Evolutionary conservation across 2,797 vertebrate species (phyloP), one percentile per base, ranked within the genome.

Genomic region (Oreochromis mossambicus): DNA sequence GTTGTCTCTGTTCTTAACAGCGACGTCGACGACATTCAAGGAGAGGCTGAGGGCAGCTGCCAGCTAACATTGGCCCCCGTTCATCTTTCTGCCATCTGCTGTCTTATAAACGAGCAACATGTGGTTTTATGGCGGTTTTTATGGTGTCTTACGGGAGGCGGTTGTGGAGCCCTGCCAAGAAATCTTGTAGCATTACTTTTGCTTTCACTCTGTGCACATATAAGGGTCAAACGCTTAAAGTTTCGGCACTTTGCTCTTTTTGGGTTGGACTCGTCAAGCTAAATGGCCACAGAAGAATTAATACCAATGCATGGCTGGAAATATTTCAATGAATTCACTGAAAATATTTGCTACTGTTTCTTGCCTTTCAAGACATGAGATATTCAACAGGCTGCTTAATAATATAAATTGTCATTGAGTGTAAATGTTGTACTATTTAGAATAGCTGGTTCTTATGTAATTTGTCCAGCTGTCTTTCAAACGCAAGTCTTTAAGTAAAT

Each of bases 141-240:
- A 90, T 78, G 77, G 50, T 10, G 6, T 84, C 75, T 90, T 79
- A 78, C 58, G 61, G 86, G 78, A 86, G 78, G n/a, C 36, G 63
- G 12, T 24, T 0, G 36, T 34, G 41, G 55, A 84, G 5, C 66
- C 34, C 61, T 38, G 41, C 21, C 29, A 78, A 52, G 43, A 83
- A 66, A 32, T 79, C 34, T 78, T 61, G 38, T 56, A 86, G 83
- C 79, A 76, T 87, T 86, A 83, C 88, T 93, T 92, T 93, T 84
- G 80, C 88, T 94, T 95, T 94, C 79, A 61, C 55, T 89, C 73
- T 86, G 26, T 43, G 68, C 15, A 66, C 48, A 66, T 34, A 36
- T 29, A 83, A 83, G 87, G 84, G 78, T 91, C 77, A 88, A 85
- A 81, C 2, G 48, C 76, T 83, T 29, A 38, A 63, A 38, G 34